A percentile compares a stretch with the other conserved stretches of the same genome.
Conservation (phyloP, 2,888 invertebrate genomes). For the Prostheceraeus crozeri region DNA sequence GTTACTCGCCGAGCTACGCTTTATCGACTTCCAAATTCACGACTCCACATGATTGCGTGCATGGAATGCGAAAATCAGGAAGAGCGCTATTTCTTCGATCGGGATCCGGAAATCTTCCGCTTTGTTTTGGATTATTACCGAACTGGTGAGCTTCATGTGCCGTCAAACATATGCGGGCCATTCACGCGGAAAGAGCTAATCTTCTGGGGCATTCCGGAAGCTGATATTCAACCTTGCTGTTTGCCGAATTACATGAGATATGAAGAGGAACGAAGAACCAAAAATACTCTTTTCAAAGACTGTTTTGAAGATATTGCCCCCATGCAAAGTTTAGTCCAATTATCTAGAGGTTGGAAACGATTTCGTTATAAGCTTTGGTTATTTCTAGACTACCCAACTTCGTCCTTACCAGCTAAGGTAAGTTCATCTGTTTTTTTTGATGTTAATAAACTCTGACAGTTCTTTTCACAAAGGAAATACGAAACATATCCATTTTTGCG, state of each 20-base stretch:
- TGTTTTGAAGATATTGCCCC: constrained; percentile 39
- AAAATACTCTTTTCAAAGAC: constrained; percentile 38
- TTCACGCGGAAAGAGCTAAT: constrained; percentile 53
- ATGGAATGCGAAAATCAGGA: constrained; percentile 8
- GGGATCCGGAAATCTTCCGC: constrained; percentile 49
- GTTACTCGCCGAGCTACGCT: constrained; percentile 32
- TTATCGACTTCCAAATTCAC: constrained; percentile 33
- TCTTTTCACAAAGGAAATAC: too few species aligned
- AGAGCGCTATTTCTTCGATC: constrained; percentile 46
- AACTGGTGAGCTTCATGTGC: constrained; percentile 55
- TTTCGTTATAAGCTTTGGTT: constrained; percentile 47
- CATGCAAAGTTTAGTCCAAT: constrained; percentile 36
- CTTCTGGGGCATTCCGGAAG: constrained; percentile 52
- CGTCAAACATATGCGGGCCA: constrained; percentile 54
- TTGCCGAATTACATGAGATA: constrained; percentile 48
- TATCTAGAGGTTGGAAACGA: constrained; percentile 34
- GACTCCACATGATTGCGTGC: constrained; percentile 37
- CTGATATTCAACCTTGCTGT: constrained; percentile 51
- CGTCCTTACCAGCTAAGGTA: constrained; percentile 52
- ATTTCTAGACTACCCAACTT: constrained; percentile 52
- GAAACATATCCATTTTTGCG: too few species aligned
- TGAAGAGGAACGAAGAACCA: constrained; percentile 37
- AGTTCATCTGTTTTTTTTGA: too few species aligned
- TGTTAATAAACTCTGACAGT: too few species aligned
- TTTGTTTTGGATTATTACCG: constrained; percentile 49